These are phyloP conservation scores for Chloroceryle amazona DNA, from an alignment of 2,797 vertebrate genomes.

Conservation along the genomic window DNA sequence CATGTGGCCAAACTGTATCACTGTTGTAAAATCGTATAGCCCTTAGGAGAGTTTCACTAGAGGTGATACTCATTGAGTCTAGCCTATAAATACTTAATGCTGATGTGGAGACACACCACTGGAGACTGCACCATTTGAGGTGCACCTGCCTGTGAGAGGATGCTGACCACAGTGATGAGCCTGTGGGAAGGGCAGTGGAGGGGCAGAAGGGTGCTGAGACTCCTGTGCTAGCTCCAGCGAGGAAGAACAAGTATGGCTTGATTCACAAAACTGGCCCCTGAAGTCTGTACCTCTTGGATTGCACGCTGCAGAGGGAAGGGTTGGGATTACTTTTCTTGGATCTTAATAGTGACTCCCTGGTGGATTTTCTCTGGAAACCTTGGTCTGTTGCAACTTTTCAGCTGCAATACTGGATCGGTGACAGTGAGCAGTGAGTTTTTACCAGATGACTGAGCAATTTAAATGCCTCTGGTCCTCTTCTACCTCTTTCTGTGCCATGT, in stretches of 20 bases:
- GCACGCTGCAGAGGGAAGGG: rapidly evolving
- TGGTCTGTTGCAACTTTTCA: neutral
- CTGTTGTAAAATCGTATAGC: rapidly evolving
- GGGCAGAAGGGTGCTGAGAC: neutral
- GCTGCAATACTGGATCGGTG: neutral
- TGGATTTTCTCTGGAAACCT: neutral
- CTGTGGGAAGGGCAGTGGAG: neutral
- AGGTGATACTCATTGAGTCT: neutral
- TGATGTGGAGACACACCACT: rapidly evolving
- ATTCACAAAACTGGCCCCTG: neutral
- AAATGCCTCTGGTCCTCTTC: neutral
- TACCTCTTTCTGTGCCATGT: neutral
- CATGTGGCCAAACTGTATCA: neutral
- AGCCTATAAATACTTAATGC: rapidly evolving
- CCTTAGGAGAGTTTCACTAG: neutral
- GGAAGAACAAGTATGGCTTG: rapidly evolving
- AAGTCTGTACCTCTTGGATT: neutral
- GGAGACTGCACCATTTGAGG: neutral
- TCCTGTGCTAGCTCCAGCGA: rapidly evolving
- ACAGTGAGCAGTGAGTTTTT: neutral
- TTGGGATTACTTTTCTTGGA: neutral
- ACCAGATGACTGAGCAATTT: neutral
- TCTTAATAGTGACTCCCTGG: neutral
- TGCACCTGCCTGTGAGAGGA: rapidly evolving
- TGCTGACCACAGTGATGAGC: rapidly evolving